Evolutionary conservation across 30 jellyfish, hydroid and myxozoan species (phyloP), one percentile per base, ranked within the genome.

Genomic region (Catostylus mosaicus): DNA sequence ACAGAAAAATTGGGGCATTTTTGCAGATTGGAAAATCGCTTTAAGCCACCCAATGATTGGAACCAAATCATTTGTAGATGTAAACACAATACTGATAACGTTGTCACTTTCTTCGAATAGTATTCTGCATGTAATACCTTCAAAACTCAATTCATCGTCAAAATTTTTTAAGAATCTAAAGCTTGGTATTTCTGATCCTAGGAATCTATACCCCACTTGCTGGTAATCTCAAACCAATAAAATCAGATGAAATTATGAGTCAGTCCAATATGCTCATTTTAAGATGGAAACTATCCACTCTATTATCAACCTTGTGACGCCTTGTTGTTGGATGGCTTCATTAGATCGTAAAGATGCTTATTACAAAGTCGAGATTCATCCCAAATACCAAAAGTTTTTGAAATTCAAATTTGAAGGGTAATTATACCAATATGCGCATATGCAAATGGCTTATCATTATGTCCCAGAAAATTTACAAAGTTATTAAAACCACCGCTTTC

Each of bases 391-490:
- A 33, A 75, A 48, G 30, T 75, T 5, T 0, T 1, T 51, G 38
- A 75, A 75, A 54, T 75, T 75, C 26, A n/a, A 34, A 26, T 72
- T 3, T 9, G 27, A 43, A 2, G 80, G 60, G 18, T 23, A 32
- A 34, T 31, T 67, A 67, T 43, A 11, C 23, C 18, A 67, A 32
- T 67, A 67, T 67, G 20, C 80, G 80, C 47, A 6, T 75, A 57
- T 18, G 79, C 87, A 26, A 75, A 75, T 75, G 87, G 76, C 9
- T 60, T 52, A 1, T 52, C 56, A 16, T 1, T 11, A 43, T 77
- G 88, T 19, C 79, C 88, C 14, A 35, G 79, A n/a, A 63, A 80
- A 80, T 34, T 80, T 80, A 61, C 73, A 19, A 80, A 80, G 64
- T 40, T 80, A 3, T 10, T 80, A 3, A 78, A 78, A 45, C 89